Evolutionary conservation across 2,797 vertebrate species (phyloP).

Genomic region (Tachyglossus aculeatus): DNA sequence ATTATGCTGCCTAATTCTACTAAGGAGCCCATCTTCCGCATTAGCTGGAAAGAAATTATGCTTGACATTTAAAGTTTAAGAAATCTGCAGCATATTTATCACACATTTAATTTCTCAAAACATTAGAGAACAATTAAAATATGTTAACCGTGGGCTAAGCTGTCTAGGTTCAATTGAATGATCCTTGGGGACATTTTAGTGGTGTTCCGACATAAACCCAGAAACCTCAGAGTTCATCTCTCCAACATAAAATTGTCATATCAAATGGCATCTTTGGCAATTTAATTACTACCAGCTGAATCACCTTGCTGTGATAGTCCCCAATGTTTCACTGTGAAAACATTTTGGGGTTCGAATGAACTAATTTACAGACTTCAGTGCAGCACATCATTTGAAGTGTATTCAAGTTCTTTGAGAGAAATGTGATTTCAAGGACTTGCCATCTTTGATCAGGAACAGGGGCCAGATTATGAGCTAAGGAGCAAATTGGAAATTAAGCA

Average conservation of each 20-base stretch:
- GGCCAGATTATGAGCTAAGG: too few species aligned
- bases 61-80: constrained; percentile 68
- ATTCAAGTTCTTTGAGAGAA: too few species aligned
- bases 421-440: neutral
- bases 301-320: constrained; percentile 5
- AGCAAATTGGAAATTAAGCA: too few species aligned
- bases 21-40: constrained; percentile 54
- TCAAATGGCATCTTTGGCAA: constrained; percentile 21
- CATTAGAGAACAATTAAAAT: constrained; percentile 49
- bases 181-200: constrained; percentile 1
- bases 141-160: constrained; percentile 23
- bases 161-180: constrained; percentile 36
- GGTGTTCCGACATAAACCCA: constrained; percentile 22
- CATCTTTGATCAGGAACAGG: neutral
- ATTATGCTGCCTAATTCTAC: constrained; percentile 52
- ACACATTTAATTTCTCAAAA: constrained; percentile 40
- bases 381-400: too few species aligned
- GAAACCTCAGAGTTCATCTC: constrained; percentile 13
- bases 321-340: constrained; percentile 27
- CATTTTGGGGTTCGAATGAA: constrained; percentile 23
- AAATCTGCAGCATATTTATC: constrained; percentile 48
- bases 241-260: constrained; percentile 20
- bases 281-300: constrained; percentile 1
- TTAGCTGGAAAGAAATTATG: constrained; percentile 45
- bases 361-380: neutral